Conservation (phyloP, 2,113 vertebrate species). For the Myxocyprinus asiaticus region DNA sequence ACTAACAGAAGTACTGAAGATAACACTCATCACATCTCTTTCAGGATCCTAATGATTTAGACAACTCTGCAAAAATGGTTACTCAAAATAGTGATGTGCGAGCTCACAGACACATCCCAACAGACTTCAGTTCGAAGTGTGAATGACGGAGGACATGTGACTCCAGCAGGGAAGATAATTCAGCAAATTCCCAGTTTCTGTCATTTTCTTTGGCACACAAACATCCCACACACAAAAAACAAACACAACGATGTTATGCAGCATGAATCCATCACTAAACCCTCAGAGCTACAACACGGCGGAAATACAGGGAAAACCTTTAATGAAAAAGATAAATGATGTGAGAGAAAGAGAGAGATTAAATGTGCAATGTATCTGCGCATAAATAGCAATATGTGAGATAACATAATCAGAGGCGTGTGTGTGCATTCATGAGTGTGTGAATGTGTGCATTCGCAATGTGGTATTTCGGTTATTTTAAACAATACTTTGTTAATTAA, state of each 20-base stretch:
- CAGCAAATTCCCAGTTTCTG: slow-evolving; percentile 25
- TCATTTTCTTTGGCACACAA: slow-evolving; percentile 34
- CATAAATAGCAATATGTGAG: slow-evolving; percentile 5
- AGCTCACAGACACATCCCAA: background rate
- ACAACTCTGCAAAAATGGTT: slow-evolving; percentile 12
- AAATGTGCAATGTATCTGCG: slow-evolving; percentile 4
- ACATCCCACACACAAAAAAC: slow-evolving; percentile 32
- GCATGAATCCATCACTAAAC: background rate
- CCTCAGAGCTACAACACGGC: background rate
- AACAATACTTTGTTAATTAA: no score
- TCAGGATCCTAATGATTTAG: slow-evolving; percentile 1
- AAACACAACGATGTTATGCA: slow-evolving; percentile 31
- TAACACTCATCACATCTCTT: slow-evolving; percentile 11
- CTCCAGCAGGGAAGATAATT: slow-evolving; percentile 31
- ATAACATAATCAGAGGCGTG: background rate
- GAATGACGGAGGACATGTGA: slow-evolving; percentile 24
- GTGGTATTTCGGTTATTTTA: background rate
- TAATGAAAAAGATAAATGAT: background rate
- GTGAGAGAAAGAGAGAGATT: background rate
- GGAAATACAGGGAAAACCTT: background rate
- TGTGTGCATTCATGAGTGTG: background rate
- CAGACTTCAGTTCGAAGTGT: background rate
- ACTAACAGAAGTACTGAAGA: background rate
- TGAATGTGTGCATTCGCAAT: background rate
- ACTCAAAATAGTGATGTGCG: slow-evolving; percentile 27